Conservation (phyloP, 2,113 vertebrate species). For the Leuciscus idus region DNA sequence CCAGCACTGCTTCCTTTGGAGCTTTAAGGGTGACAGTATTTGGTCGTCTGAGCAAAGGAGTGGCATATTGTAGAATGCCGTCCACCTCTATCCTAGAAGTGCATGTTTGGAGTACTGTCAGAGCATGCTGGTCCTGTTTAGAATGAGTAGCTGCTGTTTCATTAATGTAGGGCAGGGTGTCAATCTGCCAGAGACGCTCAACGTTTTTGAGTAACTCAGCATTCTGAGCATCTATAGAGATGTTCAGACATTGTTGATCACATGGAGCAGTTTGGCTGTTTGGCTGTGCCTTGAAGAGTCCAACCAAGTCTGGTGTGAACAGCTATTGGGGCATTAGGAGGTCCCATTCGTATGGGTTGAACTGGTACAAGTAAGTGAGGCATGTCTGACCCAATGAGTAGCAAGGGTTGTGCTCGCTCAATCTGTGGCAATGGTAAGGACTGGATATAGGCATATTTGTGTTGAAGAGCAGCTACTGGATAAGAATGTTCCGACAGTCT, state of each 20-base stretch:
- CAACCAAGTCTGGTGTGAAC: background rate
- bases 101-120: background rate
- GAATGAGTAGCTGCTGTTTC: background rate
- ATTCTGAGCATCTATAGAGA: background rate
- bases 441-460: background rate
- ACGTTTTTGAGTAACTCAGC: background rate
- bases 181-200: conserved; percentile 1
- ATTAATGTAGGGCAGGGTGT: background rate
- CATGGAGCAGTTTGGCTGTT: too few species aligned
- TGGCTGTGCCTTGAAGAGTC: background rate
- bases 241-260: background rate
- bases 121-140: background rate
- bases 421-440: background rate
- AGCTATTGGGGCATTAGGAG: background rate
- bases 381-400: background rate
- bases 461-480: background rate
- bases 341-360: background rate
- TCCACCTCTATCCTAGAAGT: background rate
- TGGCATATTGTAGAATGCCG: background rate
- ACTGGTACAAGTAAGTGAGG: background rate
- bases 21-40: background rate
- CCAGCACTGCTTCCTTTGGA: background rate
- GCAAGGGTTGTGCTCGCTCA: background rate
- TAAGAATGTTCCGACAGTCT: background rate
- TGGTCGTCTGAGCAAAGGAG: background rate